Evolutionary conservation across 1,140 invertebrate genomes (phyloP).

Genomic region (Gryllus bimaculatus): DNA sequence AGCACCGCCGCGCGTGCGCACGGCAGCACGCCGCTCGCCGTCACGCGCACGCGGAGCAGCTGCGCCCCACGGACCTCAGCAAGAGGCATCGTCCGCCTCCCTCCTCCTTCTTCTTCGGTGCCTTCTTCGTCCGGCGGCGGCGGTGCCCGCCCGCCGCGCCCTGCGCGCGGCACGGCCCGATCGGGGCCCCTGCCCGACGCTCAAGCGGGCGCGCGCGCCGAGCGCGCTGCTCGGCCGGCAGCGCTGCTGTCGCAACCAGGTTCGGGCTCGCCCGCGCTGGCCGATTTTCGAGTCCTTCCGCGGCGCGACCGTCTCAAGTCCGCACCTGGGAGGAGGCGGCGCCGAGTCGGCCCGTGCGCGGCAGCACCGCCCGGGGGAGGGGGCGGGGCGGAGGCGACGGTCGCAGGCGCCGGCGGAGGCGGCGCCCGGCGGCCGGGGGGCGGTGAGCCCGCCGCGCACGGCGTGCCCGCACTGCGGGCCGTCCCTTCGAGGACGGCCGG

Average conservation of each 20-base stretch:
- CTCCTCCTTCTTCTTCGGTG: no score
- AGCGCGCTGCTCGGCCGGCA: no score
- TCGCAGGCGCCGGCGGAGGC: slow-evolving; percentile 27
- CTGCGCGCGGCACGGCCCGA: slow-evolving; percentile 29
- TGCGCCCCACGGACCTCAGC: slow-evolving; percentile 57
- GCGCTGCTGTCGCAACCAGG: no score
- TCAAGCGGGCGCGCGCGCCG: no score
- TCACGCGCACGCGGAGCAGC: slow-evolving; percentile 33
- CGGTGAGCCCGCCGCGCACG: slow-evolving; percentile 30
- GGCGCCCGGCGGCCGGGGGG: slow-evolving; percentile 30
- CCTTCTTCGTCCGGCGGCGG: not conserved
- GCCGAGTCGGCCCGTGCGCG: no score
- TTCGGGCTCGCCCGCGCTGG: no score
- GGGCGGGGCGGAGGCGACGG: slow-evolving; percentile 12
- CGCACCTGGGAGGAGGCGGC: no score
- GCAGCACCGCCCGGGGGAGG: no score
- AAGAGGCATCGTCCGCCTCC: slow-evolving; percentile 25
- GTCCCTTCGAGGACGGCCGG: slow-evolving; percentile 32
- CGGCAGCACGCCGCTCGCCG: no score
- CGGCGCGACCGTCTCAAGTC: no score
- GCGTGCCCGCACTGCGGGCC: slow-evolving; percentile 58
- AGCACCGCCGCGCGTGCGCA: no score
- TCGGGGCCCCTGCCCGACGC: slow-evolving; percentile 27
- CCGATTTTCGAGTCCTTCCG: no score
- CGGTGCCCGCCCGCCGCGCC: slow-evolving; percentile 29